Evolutionary conservation across 2,888 invertebrate genomes (phyloP), one percentile per base, ranked within the genome.

Genomic region (Ganaspis brasiliensis): DNA sequence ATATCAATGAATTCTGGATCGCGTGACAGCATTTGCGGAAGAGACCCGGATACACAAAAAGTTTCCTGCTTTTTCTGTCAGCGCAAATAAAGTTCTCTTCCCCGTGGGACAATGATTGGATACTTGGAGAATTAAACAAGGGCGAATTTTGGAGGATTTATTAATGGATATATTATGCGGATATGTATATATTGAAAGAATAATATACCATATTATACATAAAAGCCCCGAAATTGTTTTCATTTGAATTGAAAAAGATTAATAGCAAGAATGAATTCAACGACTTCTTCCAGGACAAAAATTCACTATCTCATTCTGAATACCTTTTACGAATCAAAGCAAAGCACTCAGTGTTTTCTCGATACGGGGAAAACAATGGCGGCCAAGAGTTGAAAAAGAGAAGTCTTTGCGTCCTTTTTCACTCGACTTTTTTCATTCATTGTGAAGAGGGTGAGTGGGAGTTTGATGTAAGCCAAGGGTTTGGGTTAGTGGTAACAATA

Each of bases 311-410:
- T 67, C 67, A 67, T 40, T 67, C 21, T 67, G 19, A 19, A 63
- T 40, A 45, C 37, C 21, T 67, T 40, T 67, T 40, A 40, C 9
- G 24, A 67, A 67, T 45, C 45, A n/a, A 24, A 67, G 45, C 67
- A 9, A 67, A 45, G 67, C 67, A 67, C 67, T 67, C 67, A 45
- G 40, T 45, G n/a, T 67, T 67, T 67, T 67, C 67, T 45, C 40
- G 21, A 67, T 67, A n/a, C 10, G 67, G n/a, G 24, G 67, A 24
- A 45, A 67, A 67, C 67, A 67, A 67, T 67, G 67, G 40, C 24
- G 67, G 45, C 67, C 40, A 67, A 24, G 67, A 67, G 45, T 67
- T 67, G 8, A 35, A 45, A 67, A 67, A 45, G 40, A 40, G 24
- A 67, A 67, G 1, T 24, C 14, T 21, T 9, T 67, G 40, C 21